phyloP scores from a whole-genome alignment of 2,888 invertebrate species.

The Caprella mutica region DNA sequence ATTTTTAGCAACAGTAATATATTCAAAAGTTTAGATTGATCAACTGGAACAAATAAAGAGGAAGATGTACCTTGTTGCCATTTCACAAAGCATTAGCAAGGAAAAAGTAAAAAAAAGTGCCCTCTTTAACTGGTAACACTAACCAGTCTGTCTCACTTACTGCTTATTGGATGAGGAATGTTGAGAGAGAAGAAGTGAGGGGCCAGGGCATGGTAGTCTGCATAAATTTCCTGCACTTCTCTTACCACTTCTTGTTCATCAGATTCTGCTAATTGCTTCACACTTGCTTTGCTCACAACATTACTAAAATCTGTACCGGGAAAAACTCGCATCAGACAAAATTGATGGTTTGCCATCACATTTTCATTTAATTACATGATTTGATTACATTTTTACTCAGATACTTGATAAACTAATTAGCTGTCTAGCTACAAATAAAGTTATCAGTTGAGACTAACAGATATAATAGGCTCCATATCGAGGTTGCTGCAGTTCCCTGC shows the following conservation, averaged over 20 bases:
- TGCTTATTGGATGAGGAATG: slow-evolving; percentile 51
- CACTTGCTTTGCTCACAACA: slow-evolving; percentile 89
- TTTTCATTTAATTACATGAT: neutral
- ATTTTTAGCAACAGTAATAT: slow-evolving; percentile 4
- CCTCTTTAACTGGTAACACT: too few species aligned
- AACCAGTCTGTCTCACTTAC: too few species aligned
- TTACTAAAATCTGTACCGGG: slow-evolving; percentile 93
- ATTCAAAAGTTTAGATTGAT: slow-evolving; percentile 11
- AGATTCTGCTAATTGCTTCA: slow-evolving; percentile 89
- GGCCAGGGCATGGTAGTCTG: slow-evolving; percentile 86
- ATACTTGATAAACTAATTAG: too few species aligned
- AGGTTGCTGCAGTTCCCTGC: slow-evolving; percentile 75
- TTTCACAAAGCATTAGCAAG: neutral
- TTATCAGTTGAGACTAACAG: slow-evolving; percentile 62
- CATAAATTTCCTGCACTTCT: slow-evolving; percentile 92
- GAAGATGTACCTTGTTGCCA: neutral
- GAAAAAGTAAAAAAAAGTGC: neutral
- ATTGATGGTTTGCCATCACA: too few species aligned
- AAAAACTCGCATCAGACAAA: too few species aligned
- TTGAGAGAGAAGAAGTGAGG: slow-evolving; percentile 68
- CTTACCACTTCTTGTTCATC: slow-evolving; percentile 96
- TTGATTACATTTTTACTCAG: too few species aligned
- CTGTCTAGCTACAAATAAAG: too few species aligned
- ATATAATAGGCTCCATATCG: slow-evolving; percentile 96
- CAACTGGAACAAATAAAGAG: neutral